Evolutionary conservation across 2,888 invertebrate genomes (phyloP).

Genomic region (Ischnura elegans): DNA sequence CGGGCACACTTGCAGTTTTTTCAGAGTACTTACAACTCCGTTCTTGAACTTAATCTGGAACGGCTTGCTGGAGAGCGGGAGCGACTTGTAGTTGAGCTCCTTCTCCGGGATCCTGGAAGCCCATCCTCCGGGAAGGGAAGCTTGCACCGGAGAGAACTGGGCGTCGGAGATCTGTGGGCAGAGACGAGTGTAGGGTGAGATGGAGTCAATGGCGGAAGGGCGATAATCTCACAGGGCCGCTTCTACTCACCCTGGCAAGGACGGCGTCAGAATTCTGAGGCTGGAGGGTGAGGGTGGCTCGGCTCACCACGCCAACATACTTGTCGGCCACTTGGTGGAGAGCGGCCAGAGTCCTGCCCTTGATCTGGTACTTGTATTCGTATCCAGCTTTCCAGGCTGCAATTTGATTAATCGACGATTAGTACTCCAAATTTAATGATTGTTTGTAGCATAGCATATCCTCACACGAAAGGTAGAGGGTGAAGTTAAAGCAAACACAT

Average conservation of each 20-base stretch:
- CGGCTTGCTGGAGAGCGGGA: slow-evolving; percentile 81
- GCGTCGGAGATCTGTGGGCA: slow-evolving; percentile 78
- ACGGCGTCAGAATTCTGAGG: slow-evolving; percentile 77
- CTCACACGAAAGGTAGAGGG: too few species aligned
- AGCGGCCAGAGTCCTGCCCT: slow-evolving; percentile 81
- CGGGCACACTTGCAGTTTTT: too few species aligned
- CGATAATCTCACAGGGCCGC: too few species aligned
- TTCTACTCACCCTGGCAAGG: slow-evolving; percentile 71
- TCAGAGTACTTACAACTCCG: slow-evolving; percentile 80
- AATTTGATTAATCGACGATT: slow-evolving; percentile 72
- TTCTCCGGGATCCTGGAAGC: slow-evolving; percentile 78
- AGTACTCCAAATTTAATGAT: too few species aligned
- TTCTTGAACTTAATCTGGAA: slow-evolving; percentile 83
- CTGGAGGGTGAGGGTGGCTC: slow-evolving; percentile 81
- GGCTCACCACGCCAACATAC: slow-evolving; percentile 80
- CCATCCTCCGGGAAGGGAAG: slow-evolving; percentile 80
- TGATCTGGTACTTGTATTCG: slow-evolving; percentile 82
- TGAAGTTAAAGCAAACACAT: too few species aligned
- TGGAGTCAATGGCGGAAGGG: too few species aligned
- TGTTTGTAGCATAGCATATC: too few species aligned
- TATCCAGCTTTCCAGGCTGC: slow-evolving; percentile 81
- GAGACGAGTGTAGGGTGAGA: neutral
- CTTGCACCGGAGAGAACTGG: slow-evolving; percentile 79
- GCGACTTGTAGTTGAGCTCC: slow-evolving; percentile 79
- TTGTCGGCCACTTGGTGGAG: slow-evolving; percentile 81